These are phyloP conservation scores for Crambe crambe DNA, from an alignment of 37 sponge, comb jelly and placozoan species.

Conservation along the genomic window DNA sequence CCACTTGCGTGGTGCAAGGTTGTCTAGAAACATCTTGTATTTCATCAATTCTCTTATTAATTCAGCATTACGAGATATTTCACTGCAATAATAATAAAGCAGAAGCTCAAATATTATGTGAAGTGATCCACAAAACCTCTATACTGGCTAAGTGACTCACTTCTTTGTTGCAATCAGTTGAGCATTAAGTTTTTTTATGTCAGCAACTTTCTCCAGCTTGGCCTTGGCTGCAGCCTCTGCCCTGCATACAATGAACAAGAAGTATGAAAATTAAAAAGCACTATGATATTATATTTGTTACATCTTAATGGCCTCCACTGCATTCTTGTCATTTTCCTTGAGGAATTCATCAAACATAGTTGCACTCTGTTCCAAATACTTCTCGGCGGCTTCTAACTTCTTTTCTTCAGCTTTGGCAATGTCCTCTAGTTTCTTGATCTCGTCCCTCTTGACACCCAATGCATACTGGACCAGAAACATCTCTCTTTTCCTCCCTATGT, in stretches of 20 bases:
- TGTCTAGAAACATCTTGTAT: constrained; percentile 78
- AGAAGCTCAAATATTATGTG: not conserved
- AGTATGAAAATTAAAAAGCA: not conserved
- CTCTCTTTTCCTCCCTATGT: constrained; percentile 80
- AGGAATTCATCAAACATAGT: constrained; percentile 96
- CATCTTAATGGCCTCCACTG: constrained; percentile 94
- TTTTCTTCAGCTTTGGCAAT: constrained; percentile 93
- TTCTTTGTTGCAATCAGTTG: constrained; percentile 83
- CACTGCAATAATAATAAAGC: constrained; percentile 50
- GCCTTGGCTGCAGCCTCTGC: constrained; percentile 91
- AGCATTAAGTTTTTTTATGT: constrained; percentile 90
- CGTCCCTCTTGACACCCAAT: constrained; percentile 93
- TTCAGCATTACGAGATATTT: constrained; percentile 92
- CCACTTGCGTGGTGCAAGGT: constrained; percentile 64
- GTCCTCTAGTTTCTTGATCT: constrained; percentile 90
- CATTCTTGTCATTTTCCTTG: constrained; percentile 95
- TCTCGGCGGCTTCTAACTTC: constrained; percentile 90
- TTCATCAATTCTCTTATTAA: constrained; percentile 73
- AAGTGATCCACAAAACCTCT: not conserved
- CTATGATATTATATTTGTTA: not conserved
- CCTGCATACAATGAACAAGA: constrained; percentile 49
- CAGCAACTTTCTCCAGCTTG: constrained; percentile 90
- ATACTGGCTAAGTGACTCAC: constrained; percentile 23
- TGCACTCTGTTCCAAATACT: constrained; percentile 92
- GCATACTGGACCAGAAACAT: constrained; percentile 97